Percentiles rank a stretch among this genome's conserved stretches.
Evolutionary conservation across 1,140 invertebrate genomes (phyloP).

Genomic region (Carposina sasakii): DNA sequence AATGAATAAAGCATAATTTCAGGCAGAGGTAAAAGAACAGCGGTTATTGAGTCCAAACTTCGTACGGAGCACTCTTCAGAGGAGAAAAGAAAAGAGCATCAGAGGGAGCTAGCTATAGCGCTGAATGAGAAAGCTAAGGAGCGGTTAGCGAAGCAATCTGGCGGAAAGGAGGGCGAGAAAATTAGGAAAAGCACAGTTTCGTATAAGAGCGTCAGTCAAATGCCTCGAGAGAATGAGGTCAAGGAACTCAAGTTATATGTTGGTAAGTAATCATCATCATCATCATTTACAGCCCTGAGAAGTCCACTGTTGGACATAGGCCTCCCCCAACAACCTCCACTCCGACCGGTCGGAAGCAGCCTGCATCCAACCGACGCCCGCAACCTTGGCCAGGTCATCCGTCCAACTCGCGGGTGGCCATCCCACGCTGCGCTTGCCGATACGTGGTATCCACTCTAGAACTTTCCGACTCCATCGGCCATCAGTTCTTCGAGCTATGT

Average conservation of each 20-base stretch:
- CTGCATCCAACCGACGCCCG: too few species aligned
- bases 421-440: too few species aligned
- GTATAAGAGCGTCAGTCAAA: conserved; percentile 93
- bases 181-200: conserved; percentile 95
- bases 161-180: conserved; percentile 90
- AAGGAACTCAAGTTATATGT: conserved; percentile 96
- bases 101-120: conserved; percentile 92
- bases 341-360: too few species aligned
- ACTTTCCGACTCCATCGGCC: too few species aligned
- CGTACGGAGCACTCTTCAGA: conserved; percentile 96
- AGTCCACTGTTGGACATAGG: too few species aligned
- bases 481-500: too few species aligned
- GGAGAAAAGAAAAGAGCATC: conserved; percentile 97
- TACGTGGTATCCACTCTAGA: too few species aligned
- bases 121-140: conserved; percentile 95
- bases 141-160: conserved; percentile 89
- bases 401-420: too few species aligned
- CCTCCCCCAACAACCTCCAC: too few species aligned
- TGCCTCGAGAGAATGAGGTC: conserved; percentile 95
- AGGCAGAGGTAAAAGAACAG: conserved; percentile 91
- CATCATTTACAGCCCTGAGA: too few species aligned
- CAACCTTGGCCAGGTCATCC: too few species aligned
- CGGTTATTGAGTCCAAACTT: conserved; percentile 95
- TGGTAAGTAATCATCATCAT: conserved; percentile 78
- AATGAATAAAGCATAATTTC: too few species aligned